Evolutionary conservation across 2,888 invertebrate genomes (phyloP), one percentile per base, ranked within the genome.

Genomic region (Palloptera scutellata): DNA sequence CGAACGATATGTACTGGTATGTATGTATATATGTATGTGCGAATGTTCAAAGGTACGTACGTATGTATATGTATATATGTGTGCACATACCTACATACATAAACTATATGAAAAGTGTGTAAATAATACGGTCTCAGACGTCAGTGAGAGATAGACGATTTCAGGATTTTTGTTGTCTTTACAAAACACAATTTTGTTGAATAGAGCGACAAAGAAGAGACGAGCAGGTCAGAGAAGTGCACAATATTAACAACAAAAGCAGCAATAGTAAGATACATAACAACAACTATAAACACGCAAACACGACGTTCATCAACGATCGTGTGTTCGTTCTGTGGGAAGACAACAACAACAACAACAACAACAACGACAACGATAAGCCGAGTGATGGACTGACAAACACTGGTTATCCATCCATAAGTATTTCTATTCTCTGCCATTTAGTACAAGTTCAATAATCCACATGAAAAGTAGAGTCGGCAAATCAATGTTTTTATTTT

Each of bases 401-500:
- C 30, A 41, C 43, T 43, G 51, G 15, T 30, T 55, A 41, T 55
- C 57, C 63, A 55, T 30, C 54, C 54, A 54, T 17, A 10, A 54
- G 30, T 61, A 61, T 5, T n/a, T 53, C 15, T 57, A 42, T 55
- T 13, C 20, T 51, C 48, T 53, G 53, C 61, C 53, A 45, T 57
- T 70, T 70, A 73, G 73, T 73, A 69, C 69, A 72, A 73, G 73
- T 73, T 73, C 72, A 73, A 72, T 70, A 70, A 72, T 72, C 73
- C 72, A 63, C 72, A 66, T 67, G 72, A 72, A 67, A 70, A 69
- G 72, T 66, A 57, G 69, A 48, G 55, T 55, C 30, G 55, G 48
- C 64, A 64, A 64, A 64, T 54, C n/a, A 61, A n/a, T 30, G 41
- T 12, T 30, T 55, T 55, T 40, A 8, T 15, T 40, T n/a, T 19